These are phyloP conservation scores for Oceanodroma tethys DNA, from an alignment of 2,113 vertebrate genomes.

Conservation along the genomic window DNA sequence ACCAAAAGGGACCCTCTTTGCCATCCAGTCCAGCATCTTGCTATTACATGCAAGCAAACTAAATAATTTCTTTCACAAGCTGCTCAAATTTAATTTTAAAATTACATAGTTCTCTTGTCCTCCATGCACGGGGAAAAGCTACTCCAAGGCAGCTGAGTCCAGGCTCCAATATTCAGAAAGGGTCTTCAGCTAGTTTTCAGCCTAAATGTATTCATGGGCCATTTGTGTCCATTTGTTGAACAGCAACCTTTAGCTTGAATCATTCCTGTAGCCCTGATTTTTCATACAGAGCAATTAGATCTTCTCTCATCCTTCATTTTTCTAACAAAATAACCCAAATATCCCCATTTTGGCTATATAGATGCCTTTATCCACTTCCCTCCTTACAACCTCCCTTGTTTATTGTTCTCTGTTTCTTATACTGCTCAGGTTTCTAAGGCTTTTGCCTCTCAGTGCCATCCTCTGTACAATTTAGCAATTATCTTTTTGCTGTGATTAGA, in stretches of 20 bases:
- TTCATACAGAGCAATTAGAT: background rate
- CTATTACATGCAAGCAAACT: background rate
- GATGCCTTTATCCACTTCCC: background rate
- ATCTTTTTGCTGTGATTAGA: background rate
- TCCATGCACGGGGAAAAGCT: fast-evolving
- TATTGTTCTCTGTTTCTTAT: background rate
- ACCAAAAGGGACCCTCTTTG: background rate
- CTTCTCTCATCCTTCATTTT: background rate
- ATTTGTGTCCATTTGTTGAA: background rate
- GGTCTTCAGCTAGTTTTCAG: background rate
- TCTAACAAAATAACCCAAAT: background rate
- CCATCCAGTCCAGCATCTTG: background rate
- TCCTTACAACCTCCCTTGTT: background rate
- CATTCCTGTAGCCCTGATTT: background rate
- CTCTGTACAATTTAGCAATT: background rate
- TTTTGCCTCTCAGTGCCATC: background rate
- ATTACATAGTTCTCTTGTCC: background rate
- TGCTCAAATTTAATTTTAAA: background rate
- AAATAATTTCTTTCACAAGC: background rate
- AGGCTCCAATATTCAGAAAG: background rate
- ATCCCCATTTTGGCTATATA: background rate
- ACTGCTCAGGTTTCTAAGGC: background rate
- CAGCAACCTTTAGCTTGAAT: background rate
- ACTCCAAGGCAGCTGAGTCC: background rate
- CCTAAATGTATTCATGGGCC: background rate